phyloP scores from a whole-genome alignment of 2,888 invertebrate species.

The Pterostichus madidus region DNA sequence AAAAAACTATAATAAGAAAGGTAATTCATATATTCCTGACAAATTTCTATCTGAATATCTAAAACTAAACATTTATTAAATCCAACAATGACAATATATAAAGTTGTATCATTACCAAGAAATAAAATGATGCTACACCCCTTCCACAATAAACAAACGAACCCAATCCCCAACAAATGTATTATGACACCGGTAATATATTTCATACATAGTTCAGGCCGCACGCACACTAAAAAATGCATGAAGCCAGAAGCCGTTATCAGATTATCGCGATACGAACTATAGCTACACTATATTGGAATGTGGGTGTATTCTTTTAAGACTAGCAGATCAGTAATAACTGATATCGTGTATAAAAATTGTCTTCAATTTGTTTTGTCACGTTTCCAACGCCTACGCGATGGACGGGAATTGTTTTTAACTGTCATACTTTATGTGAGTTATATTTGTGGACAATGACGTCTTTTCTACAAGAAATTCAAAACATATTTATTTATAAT shows the following conservation, averaged over 20 bases:
- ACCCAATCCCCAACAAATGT: conserved; percentile 44
- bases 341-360: conserved; percentile 59
- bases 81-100: conserved; percentile 23
- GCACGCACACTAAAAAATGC: conserved; percentile 58
- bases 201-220: conserved; percentile 36
- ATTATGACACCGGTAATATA: conserved; percentile 60
- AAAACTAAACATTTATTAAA: conserved; percentile 10
- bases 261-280: conserved; percentile 61
- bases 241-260: conserved; percentile 57
- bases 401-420: conserved; percentile 30
- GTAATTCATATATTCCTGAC: conserved; percentile 32
- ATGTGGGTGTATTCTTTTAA: conserved; percentile 63
- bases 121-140: conserved; percentile 20
- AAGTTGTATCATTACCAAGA: conserved; percentile 30
- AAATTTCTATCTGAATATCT: conserved; percentile 9
- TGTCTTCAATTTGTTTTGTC: conserved; percentile 60
- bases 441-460: background rate
- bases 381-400: conserved; percentile 48
- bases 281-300: conserved; percentile 45
- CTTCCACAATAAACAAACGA: conserved; percentile 40
- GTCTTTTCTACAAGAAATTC: background rate
- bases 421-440: conserved; percentile 12
- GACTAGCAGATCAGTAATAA: conserved; percentile 59
- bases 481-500: too few relatives aligned
- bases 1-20: conserved; percentile 9